These are phyloP conservation scores for Dryococelus australis DNA, from an alignment of 2,888 invertebrate species.

Conservation along the genomic window DNA sequence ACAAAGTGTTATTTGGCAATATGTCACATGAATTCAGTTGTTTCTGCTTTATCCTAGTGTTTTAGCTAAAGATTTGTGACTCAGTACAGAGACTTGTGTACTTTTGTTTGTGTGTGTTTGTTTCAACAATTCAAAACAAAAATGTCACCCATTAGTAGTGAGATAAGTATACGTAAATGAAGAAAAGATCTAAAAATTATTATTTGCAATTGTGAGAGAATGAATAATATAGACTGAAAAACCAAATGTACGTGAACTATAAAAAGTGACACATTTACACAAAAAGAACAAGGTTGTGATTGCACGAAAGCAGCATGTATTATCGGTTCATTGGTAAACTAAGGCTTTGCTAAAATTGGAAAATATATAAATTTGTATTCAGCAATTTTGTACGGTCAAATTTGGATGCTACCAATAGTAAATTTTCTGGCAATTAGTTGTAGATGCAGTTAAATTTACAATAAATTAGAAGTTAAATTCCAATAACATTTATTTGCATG, in stretches of 20 bases:
- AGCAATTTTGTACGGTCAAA: too few species aligned
- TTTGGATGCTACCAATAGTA: too few species aligned
- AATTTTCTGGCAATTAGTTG: too few species aligned
- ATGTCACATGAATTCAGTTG: background rate
- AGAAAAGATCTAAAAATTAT: constrained; percentile 21
- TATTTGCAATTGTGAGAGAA: constrained; percentile 28
- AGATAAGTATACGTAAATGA: background rate
- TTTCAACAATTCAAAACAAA: too few species aligned
- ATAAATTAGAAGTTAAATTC: too few species aligned
- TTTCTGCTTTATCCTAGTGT: background rate
- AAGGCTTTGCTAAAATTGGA: too few species aligned
- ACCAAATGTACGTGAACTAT: constrained; percentile 13
- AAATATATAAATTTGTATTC: too few species aligned
- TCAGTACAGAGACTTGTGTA: too few species aligned
- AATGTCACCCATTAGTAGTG: background rate
- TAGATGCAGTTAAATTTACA: too few species aligned
- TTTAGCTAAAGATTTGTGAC: too few species aligned
- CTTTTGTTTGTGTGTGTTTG: too few species aligned
- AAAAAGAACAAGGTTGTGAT: background rate
- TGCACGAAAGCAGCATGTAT: constrained; percentile 23
- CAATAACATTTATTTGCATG: too few species aligned
- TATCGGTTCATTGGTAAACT: constrained; percentile 6
- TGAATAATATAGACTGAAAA: constrained; percentile 21
- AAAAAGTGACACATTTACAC: background rate
- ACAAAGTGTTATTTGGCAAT: background rate